phyloP scores from a whole-genome alignment of 2,113 vertebrate genomes.

The Phalacrocorax pelagicus region DNA sequence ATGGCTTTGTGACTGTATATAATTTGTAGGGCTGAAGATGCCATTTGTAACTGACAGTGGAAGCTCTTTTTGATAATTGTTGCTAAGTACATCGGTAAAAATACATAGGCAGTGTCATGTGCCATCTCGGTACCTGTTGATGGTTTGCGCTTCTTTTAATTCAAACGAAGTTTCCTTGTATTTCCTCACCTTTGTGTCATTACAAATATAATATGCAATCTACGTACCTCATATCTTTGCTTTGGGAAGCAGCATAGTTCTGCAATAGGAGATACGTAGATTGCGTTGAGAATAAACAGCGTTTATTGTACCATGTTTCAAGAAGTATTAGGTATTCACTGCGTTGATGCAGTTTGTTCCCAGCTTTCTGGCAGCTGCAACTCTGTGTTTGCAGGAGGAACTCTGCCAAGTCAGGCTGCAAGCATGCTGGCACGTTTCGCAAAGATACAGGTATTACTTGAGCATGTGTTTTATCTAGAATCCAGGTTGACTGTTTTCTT shows the following conservation, averaged over 20 bases:
- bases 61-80: not conserved
- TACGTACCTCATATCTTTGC: not conserved
- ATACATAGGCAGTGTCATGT: not conserved
- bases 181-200: not conserved
- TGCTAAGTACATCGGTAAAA: not conserved
- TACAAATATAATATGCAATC: not conserved
- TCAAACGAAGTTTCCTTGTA: not conserved
- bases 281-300: not conserved
- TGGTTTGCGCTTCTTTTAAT: not conserved
- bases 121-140: not conserved
- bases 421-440: fast-evolving
- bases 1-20: not conserved
- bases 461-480: not conserved
- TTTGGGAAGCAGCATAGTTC: not conserved
- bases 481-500: not conserved
- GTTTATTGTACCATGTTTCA: not conserved
- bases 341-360: not conserved
- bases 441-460: not conserved
- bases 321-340: not conserved
- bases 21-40: not conserved
- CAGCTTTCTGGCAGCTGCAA: not conserved
- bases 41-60: not conserved
- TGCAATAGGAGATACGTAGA: not conserved
- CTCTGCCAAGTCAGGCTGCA: not conserved
- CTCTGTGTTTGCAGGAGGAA: not conserved